phyloP scores from a whole-genome alignment of 2,113 vertebrate genomes.

The Stegastes partitus region DNA sequence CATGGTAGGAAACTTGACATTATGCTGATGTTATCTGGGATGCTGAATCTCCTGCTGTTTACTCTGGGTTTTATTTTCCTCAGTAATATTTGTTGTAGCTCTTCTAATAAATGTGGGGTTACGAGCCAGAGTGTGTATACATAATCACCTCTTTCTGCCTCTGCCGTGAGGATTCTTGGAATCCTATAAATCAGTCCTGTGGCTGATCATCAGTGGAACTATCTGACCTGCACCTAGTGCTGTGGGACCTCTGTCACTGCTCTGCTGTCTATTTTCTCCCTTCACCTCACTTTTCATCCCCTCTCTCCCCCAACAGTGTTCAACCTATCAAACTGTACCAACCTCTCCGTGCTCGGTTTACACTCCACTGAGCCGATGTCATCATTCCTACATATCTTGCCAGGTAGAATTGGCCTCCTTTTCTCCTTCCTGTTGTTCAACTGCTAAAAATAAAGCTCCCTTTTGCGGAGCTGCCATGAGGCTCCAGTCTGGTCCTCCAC shows the following conservation, averaged over 20 bases:
- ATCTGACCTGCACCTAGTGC: constrained; percentile 21
- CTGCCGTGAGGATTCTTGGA: neutral
- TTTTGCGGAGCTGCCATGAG: constrained; percentile 76
- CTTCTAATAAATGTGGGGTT: neutral
- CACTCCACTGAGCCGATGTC: constrained; percentile 80
- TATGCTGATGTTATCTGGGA: constrained; percentile 18
- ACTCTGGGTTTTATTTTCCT: neutral
- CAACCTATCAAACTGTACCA: constrained; percentile 64
- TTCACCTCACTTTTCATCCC: constrained; percentile 39
- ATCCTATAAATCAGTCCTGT: neutral
- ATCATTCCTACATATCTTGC: constrained; percentile 82
- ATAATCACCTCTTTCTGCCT: neutral
- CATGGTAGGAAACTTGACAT: constrained; percentile 1
- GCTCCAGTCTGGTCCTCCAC: constrained; percentile 78
- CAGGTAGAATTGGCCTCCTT: constrained; percentile 87
- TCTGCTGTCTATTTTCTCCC: constrained; percentile 43
- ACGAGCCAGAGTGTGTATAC: constrained; percentile 15
- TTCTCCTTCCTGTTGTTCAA: constrained; percentile 85
- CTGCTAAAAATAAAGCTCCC: constrained; percentile 85
- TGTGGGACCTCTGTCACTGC: constrained; percentile 28
- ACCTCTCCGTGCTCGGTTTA: constrained; percentile 68
- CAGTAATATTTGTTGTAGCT: neutral
- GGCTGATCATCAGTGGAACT: constrained; percentile 41
- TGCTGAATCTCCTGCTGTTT: constrained; percentile 10
- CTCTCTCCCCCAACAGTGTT: constrained; percentile 35